Percentiles rank a stretch among this genome's conserved stretches.
phyloP scores from a whole-genome alignment of 2,888 invertebrate species.

The Leptothorax acervorum region DNA sequence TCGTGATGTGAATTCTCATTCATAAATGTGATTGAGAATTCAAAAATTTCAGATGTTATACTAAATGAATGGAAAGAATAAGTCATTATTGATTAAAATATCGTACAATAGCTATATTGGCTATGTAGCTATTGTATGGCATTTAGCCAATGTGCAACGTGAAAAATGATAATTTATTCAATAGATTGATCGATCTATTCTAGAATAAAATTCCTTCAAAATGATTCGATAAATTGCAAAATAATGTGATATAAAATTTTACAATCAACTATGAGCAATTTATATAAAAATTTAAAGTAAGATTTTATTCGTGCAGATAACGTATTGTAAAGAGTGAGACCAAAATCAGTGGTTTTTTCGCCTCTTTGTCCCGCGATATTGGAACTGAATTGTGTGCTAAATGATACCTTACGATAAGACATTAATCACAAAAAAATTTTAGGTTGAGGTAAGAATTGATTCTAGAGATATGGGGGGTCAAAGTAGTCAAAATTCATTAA shows the following conservation, averaged over 20 bases:
- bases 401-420: too few species aligned
- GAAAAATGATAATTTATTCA: neutral
- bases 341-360: too few species aligned
- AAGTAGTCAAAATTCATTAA: too few species aligned
- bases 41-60: slow-evolving; percentile 92
- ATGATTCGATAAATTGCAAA: neutral
- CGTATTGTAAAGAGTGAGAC: neutral
- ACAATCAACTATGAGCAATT: neutral
- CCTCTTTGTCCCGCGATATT: too few species aligned
- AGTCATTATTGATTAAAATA: neutral
- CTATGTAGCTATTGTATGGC: too few species aligned
- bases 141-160: neutral
- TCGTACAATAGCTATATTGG: neutral
- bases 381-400: too few species aligned
- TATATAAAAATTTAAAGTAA: neutral
- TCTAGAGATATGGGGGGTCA: too few species aligned
- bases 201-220: neutral
- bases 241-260: neutral
- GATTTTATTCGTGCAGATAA: neutral
- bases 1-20: slow-evolving; percentile 87
- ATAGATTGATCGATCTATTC: neutral
- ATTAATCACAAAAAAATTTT: too few species aligned
- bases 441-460: too few species aligned
- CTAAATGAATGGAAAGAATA: slow-evolving; percentile 93
- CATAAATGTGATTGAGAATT: slow-evolving; percentile 90